phyloP scores from a whole-genome alignment of 2,888 invertebrate species.

The Trilocha varians region DNA sequence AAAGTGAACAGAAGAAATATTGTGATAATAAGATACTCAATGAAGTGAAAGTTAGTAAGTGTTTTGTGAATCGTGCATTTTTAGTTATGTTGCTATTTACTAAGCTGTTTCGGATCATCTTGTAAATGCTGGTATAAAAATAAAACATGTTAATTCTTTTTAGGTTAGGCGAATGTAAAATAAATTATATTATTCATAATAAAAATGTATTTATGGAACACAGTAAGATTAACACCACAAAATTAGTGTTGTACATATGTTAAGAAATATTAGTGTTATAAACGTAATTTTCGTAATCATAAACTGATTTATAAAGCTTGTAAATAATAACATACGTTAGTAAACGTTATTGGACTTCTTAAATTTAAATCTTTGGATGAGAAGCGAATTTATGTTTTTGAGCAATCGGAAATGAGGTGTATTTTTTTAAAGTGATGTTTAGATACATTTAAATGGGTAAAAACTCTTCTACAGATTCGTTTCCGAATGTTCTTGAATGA shows the following conservation, averaged over 20 bases:
- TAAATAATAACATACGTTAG: conserved; percentile 33
- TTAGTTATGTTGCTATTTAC: conserved; percentile 35
- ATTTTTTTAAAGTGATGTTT: conserved; percentile 10
- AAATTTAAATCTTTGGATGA: background rate
- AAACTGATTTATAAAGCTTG: conserved; percentile 51
- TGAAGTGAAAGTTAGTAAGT: conserved; percentile 35
- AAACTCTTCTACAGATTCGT: conserved; percentile 14
- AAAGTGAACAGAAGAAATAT: conserved; percentile 32
- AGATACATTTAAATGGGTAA: conserved; percentile 22
- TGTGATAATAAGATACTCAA: conserved; percentile 34
- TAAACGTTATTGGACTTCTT: background rate
- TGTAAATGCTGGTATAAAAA: conserved; percentile 55
- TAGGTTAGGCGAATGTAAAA: conserved; percentile 66
- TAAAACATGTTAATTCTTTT: conserved; percentile 48
- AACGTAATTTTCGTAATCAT: conserved; percentile 51
- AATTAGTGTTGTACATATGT: conserved; percentile 66
- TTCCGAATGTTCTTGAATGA: conserved; percentile 2
- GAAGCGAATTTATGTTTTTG: background rate
- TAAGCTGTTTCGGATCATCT: conserved; percentile 39
- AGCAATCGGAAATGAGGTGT: background rate
- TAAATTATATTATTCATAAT: conserved; percentile 42
- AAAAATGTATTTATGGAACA: conserved; percentile 69
- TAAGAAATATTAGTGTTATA: conserved; percentile 47
- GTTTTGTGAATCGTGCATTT: conserved; percentile 35
- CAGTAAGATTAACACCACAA: conserved; percentile 73